These are phyloP conservation scores for Meganola albula DNA, from an alignment of 2,888 invertebrate genomes.

Conservation along the genomic window DNA sequence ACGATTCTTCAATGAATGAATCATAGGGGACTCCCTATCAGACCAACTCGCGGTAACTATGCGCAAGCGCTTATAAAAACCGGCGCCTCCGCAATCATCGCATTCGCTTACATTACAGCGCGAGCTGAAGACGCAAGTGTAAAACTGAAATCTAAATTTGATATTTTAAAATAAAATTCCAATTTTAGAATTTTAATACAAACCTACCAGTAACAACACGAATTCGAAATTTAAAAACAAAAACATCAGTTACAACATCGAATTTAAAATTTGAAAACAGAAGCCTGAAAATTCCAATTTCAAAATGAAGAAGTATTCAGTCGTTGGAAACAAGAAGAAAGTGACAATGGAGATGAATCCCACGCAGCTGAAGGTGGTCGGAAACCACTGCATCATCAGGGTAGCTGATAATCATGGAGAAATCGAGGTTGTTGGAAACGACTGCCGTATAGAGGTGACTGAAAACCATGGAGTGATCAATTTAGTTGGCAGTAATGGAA, in stretches of 20 bases:
- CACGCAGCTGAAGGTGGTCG: constrained; percentile 58
- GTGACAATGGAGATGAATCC: constrained; percentile 66
- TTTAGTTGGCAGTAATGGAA: constrained; percentile 58
- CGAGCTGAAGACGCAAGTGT: constrained; percentile 11
- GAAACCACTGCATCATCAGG: constrained; percentile 60
- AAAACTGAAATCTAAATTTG: constrained; percentile 1
- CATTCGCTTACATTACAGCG: constrained; percentile 29
- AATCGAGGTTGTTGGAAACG: constrained; percentile 70
- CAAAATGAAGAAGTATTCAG: constrained; percentile 67
- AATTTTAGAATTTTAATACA: constrained; percentile 10
- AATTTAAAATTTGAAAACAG: constrained; percentile 11
- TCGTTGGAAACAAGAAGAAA: constrained; percentile 71
- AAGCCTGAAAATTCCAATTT: constrained; percentile 5
- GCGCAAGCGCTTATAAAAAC: constrained; percentile 35
- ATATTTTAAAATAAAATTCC: constrained; percentile 10
- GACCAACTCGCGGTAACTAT: constrained; percentile 18
- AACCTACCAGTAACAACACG: too few species aligned
- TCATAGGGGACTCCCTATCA: constrained; percentile 43
- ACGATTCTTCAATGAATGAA: constrained; percentile 34
- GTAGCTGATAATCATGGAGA: constrained; percentile 59
- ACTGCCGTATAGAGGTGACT: constrained; percentile 57
- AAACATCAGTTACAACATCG: too few species aligned
- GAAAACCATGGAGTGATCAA: constrained; percentile 59
- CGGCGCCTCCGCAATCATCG: constrained; percentile 10
- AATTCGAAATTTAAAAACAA: background rate